Evolutionary conservation across 2,113 vertebrate species (phyloP).

Genomic region (Caranx melampygus): DNA sequence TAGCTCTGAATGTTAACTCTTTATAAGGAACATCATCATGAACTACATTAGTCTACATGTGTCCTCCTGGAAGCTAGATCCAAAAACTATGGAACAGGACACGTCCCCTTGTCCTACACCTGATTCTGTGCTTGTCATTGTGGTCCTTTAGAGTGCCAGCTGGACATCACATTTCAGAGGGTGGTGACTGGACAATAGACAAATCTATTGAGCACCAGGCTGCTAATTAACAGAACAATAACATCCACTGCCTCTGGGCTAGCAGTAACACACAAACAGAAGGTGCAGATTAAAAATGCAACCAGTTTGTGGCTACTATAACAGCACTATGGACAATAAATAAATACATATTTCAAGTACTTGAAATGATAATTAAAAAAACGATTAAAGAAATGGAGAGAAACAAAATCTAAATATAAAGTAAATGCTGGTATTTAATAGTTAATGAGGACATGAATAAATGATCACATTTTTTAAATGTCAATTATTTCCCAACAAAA

Average conservation of each 20-base stretch:
- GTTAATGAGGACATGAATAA: too few relatives aligned
- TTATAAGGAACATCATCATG: conserved; percentile 17
- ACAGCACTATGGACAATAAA: not conserved
- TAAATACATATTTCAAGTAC: not conserved
- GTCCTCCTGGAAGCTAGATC: conserved; percentile 4
- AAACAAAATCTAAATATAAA: not conserved
- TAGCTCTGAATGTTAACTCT: conserved; percentile 34
- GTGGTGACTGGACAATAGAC: not conserved
- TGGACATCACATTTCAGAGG: conserved; percentile 19
- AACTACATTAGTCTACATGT: conserved; percentile 1
- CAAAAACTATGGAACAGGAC: not conserved
- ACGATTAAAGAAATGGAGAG: not conserved
- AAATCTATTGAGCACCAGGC: not conserved
- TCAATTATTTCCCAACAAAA: too few relatives aligned
- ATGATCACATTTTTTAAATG: too few relatives aligned
- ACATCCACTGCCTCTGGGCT: not conserved
- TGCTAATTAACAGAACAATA: not conserved
- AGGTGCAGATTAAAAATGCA: not conserved
- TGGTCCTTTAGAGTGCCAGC: not conserved
- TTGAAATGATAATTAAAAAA: not conserved
- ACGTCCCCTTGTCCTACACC: not conserved
- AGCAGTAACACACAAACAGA: not conserved
- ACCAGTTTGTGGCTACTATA: not conserved
- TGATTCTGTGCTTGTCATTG: conserved; percentile 11
- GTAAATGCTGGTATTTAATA: too few relatives aligned